Evolutionary conservation across 2,113 vertebrate genomes (phyloP).

Genomic region (Chaetodon auriga): DNA sequence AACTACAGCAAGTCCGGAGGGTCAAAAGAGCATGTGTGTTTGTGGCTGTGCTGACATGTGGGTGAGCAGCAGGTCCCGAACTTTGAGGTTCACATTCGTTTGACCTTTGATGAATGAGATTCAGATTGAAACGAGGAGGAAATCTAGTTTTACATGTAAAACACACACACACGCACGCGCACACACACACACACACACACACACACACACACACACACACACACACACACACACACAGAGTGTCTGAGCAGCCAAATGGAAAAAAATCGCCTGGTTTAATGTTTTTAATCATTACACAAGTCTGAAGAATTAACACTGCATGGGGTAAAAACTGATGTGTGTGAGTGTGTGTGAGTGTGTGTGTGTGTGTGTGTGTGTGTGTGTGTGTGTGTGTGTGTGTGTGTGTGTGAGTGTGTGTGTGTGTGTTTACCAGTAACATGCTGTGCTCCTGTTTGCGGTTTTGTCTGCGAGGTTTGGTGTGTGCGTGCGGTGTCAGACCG

Average conservation of each 20-base stretch:
- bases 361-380: conserved; percentile 14
- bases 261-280: neutral
- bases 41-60: neutral
- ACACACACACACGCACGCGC: too few species aligned
- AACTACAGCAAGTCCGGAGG: neutral
- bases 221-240: too few species aligned
- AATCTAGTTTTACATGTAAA: too few species aligned
- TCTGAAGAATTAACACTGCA: neutral
- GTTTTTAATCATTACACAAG: neutral
- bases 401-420: conserved; percentile 13
- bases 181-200: too few species aligned
- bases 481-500: conserved; percentile 29
- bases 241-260: neutral
- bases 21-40: neutral
- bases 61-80: neutral
- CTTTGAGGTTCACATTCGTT: neutral
- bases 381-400: conserved; percentile 4
- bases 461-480: conserved; percentile 71
- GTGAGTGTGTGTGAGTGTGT: conserved; percentile 5
- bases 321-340: neutral
- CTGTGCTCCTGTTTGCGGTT: conserved; percentile 68
- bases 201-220: too few species aligned
- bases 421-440: conserved; percentile 40
- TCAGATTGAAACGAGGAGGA: neutral
- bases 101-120: neutral